Conservation (phyloP, 2,888 invertebrate genomes). For the Melanotus villosus region DNA sequence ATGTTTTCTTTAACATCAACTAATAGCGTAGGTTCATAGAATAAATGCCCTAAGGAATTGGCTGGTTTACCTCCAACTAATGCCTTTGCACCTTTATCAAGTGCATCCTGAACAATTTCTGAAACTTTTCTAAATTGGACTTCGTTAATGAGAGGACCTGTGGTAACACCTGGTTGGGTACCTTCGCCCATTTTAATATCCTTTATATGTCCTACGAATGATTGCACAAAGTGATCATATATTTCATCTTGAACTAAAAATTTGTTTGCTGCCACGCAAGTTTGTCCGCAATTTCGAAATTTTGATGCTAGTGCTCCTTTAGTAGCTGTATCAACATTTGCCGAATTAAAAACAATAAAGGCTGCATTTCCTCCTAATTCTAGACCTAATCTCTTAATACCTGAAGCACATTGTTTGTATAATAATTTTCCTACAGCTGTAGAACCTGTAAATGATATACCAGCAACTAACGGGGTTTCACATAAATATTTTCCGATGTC, state of each 20-base stretch:
- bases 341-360: constrained; percentile 95
- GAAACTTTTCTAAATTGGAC: constrained; percentile 88
- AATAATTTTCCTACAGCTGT: constrained; percentile 92
- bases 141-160: constrained; percentile 94
- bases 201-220: constrained; percentile 78
- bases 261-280: constrained; percentile 93
- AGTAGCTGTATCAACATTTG: constrained; percentile 89
- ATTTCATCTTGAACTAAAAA: constrained; percentile 75
- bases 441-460: constrained; percentile 96
- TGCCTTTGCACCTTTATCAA: constrained; percentile 85
- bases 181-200: constrained; percentile 87
- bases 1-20: constrained; percentile 85
- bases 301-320: constrained; percentile 91
- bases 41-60: constrained; percentile 79
- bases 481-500: constrained; percentile 89
- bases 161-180: constrained; percentile 77
- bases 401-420: constrained; percentile 86
- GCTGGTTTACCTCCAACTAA: constrained; percentile 83
- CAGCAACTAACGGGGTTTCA: constrained; percentile 85
- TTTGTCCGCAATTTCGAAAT: constrained; percentile 96
- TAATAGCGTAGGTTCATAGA: constrained; percentile 92
- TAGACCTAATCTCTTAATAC: constrained; percentile 91
- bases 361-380: constrained; percentile 99
- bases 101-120: constrained; percentile 87
- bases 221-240: constrained; percentile 84